These are phyloP conservation scores for Clunio marinus DNA, from an alignment of 2,888 invertebrate species.

Conservation along the genomic window DNA sequence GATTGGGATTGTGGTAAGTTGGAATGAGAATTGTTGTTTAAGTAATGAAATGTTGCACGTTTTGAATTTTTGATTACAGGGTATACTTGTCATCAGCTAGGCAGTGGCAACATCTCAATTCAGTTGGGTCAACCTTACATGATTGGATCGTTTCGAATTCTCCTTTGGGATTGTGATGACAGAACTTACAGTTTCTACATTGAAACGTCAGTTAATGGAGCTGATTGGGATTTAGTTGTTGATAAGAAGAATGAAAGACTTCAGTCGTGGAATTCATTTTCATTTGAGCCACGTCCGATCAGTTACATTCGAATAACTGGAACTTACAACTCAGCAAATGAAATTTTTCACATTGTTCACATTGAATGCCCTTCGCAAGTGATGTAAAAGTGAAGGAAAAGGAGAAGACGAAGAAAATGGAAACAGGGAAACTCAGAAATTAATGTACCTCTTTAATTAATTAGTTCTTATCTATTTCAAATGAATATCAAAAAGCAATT, in stretches of 20 bases:
- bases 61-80: too few relatives aligned
- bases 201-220: constrained; percentile 87
- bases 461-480: too few relatives aligned
- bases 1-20: constrained; percentile 83
- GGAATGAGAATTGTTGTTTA: too few relatives aligned
- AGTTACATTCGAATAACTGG: constrained; percentile 94
- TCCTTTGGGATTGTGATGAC: constrained; percentile 97
- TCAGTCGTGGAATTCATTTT: constrained; percentile 90
- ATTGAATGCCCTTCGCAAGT: constrained; percentile 87
- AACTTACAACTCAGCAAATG: constrained; percentile 95
- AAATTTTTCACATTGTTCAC: constrained; percentile 98
- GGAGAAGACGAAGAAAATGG: neutral
- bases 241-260: constrained; percentile 83
- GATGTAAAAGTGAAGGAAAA: neutral
- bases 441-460: too few relatives aligned
- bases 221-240: constrained; percentile 86
- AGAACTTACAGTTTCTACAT: constrained; percentile 94
- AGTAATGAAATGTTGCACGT: too few relatives aligned
- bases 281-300: constrained; percentile 78
- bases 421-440: neutral
- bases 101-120: constrained; percentile 38
- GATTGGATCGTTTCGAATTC: constrained; percentile 80
- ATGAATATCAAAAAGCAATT: too few relatives aligned
- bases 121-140: constrained; percentile 79
- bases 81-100: constrained; percentile 25